Evolutionary conservation across 2,113 vertebrate genomes (phyloP).

Genomic region (Bagarius yarrelli): DNA sequence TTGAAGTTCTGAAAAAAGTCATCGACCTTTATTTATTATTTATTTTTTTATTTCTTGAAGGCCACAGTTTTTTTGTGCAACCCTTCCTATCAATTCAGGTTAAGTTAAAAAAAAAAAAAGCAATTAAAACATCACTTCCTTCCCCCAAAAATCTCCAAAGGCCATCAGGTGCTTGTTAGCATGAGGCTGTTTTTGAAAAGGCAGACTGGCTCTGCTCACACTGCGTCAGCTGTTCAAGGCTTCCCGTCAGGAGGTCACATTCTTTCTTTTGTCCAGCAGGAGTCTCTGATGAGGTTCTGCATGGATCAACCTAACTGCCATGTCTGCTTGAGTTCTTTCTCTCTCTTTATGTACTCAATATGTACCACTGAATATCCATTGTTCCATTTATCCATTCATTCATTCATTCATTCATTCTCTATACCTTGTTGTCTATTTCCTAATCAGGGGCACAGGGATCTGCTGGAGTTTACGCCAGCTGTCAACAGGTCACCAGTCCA

Average conservation of each 20-base stretch:
- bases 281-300: constrained; percentile 97
- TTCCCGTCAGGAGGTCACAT: neutral
- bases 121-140: neutral
- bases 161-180: constrained; percentile 1
- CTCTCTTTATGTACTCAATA: constrained; percentile 8
- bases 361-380: neutral
- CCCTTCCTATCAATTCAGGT: neutral
- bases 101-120: neutral
- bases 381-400: neutral
- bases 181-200: neutral
- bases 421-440: no score
- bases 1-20: constrained; percentile 4
- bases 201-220: neutral
- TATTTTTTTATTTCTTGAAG: neutral
- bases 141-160: neutral
- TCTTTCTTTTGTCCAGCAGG: constrained; percentile 68
- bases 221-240: neutral
- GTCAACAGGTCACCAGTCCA: no score
- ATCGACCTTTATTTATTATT: neutral
- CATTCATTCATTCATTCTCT: no score
- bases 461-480: no score
- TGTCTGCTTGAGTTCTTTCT: constrained; percentile 84
- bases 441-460: no score
- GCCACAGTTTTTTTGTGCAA: neutral
- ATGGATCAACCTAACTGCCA: constrained; percentile 96